A percentile compares a stretch with the other conserved stretches of the same genome.
phyloP scores from a whole-genome alignment of 2,113 vertebrate species.

The Hemichromis elongatus region DNA sequence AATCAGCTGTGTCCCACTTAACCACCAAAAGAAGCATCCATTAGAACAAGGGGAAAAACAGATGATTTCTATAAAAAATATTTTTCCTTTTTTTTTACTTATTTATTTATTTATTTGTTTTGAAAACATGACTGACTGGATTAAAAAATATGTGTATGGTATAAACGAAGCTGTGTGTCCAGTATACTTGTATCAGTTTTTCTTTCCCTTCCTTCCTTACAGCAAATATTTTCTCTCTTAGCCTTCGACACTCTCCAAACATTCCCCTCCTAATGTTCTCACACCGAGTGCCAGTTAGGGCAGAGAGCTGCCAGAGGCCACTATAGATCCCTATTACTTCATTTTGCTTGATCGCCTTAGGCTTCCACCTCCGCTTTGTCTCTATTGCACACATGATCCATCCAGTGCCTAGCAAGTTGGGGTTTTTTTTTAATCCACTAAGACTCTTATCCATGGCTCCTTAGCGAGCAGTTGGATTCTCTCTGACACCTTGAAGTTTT shows the following conservation, averaged over 20 bases:
- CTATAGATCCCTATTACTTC: constrained; percentile 45
- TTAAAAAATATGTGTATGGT: background rate
- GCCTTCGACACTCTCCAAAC: background rate
- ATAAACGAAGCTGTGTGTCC: background rate
- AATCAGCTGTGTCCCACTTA: background rate
- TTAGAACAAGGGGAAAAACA: background rate
- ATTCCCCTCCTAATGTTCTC: constrained; percentile 18
- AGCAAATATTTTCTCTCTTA: constrained; percentile 1
- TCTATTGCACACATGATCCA: constrained; percentile 26
- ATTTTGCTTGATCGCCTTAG: constrained; percentile 33
- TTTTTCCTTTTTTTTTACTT: no score
- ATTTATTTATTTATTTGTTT: no score
- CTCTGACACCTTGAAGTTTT: background rate
- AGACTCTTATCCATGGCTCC: constrained; percentile 24
- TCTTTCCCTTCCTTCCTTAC: background rate
- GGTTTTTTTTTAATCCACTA: background rate
- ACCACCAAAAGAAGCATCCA: background rate
- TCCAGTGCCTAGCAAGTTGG: background rate
- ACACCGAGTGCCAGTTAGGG: constrained; percentile 27
- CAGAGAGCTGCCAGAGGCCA: constrained; percentile 18
- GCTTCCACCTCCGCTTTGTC: constrained; percentile 34
- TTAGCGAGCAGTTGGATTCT: background rate
- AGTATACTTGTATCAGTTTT: background rate
- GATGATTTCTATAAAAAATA: background rate
- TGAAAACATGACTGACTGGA: background rate